phyloP scores from a whole-genome alignment of 2,888 invertebrate species.

The Zygogramma bicolorata region DNA sequence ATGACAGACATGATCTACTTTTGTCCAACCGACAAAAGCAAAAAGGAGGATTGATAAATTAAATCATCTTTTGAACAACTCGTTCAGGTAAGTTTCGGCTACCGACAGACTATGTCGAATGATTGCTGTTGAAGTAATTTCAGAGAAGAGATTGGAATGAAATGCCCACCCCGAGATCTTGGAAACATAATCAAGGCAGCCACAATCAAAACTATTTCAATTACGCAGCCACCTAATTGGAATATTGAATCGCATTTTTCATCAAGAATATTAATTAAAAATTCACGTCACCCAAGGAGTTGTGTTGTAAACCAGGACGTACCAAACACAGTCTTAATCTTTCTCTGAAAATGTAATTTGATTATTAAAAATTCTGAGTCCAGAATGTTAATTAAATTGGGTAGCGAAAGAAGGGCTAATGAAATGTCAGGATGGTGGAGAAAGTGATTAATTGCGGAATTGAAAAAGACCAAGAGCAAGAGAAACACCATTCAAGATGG shows the following conservation, averaged over 20 bases:
- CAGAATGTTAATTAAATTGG: conserved; percentile 68
- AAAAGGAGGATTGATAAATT: too few species aligned
- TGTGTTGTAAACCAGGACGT: conserved; percentile 53
- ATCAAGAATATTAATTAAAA: conserved; percentile 20
- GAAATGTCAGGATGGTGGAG: conserved; percentile 66
- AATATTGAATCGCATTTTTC: conserved; percentile 18
- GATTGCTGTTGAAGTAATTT: too few species aligned
- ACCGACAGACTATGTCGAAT: too few species aligned
- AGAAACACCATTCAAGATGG: conserved; percentile 23
- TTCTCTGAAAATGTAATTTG: conserved; percentile 62
- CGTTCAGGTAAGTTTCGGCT: too few species aligned
- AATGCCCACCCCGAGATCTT: too few species aligned
- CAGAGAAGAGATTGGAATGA: too few species aligned
- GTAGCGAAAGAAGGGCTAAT: conserved; percentile 66
- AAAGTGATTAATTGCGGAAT: conserved; percentile 67
- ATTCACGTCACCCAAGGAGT: conserved; percentile 15
- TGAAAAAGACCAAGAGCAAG: conserved; percentile 17
- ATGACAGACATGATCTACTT: too few species aligned
- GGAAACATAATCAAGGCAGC: too few species aligned
- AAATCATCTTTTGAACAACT: too few species aligned
- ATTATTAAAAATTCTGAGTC: conserved; percentile 67
- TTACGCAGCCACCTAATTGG: conserved; percentile 18
- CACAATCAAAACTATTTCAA: conserved; percentile 34
- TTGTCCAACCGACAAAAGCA: too few species aligned
- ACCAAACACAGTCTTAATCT: conserved; percentile 56